Evolutionary conservation across 2,113 vertebrate species (phyloP), one percentile per base, ranked within the genome.

Genomic region (Notothenia rossii): DNA sequence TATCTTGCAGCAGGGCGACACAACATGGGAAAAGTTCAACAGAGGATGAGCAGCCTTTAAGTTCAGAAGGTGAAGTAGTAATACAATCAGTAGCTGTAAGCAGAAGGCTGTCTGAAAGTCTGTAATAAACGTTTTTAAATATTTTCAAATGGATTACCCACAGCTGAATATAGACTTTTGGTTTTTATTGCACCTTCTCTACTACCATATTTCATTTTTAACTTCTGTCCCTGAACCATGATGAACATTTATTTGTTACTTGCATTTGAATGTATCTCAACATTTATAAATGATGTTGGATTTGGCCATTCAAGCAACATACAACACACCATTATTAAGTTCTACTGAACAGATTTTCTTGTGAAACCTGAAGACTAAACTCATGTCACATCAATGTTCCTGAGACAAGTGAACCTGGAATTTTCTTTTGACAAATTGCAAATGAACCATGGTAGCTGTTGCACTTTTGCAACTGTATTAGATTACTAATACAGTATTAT

Each of bases 1-100:
- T 59, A 63, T 55, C 58, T 66, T 60, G 36, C 36, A 40, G 36
- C 36, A 40, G 36, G 3, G 77, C 50, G 33, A 73, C 74, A 12
- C 12, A 2, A 43, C 49, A 54, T 22, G 56, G 17, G 60, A 72
- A 79, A 77, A 49, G 71, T 84, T 88, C 40, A 86, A 3, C 20
- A 46, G 55, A 73, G 81, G 59, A 78, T 55, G 61, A 51, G 70
- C 56, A 33, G 56, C 15, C 49, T 50, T 73, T 50, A 60, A 53
- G 36, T 56, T 53, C 56, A 82, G 12, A 51, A 40, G 60, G 64
- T 71, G 68, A 67, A 69, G 6, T 17, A 10, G 36, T 61, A 67
- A 51, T 56, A 22, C 10, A 43, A 72, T 74, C 59, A 74, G 58
- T 33, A 10, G 12, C 53, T 55, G 43, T 68, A 67, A 79, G 46